These are phyloP conservation scores for Diabrotica undecimpunctata DNA, from an alignment of 1,140 invertebrate species.

Conservation along the genomic window DNA sequence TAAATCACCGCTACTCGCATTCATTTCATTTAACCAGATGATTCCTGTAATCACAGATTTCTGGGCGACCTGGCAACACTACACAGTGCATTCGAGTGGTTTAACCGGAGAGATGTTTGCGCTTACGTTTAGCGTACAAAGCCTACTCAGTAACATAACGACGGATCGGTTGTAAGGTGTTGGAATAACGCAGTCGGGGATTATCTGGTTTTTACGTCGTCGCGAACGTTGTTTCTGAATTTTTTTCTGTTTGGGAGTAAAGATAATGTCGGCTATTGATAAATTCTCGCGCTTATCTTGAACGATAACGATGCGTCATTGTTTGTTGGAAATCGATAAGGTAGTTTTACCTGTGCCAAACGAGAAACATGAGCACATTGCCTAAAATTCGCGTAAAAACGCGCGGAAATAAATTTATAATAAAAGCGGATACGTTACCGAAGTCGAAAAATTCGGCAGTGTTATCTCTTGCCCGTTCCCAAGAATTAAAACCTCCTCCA, in stretches of 20 bases:
- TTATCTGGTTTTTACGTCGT: background rate
- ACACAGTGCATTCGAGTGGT: background rate
- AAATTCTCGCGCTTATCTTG: background rate
- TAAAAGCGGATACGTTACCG: conserved; percentile 36
- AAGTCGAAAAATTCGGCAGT: conserved; percentile 23
- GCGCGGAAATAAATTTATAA: conserved; percentile 35
- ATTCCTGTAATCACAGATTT: too few relatives aligned
- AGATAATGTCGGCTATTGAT: background rate
- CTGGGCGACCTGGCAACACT: background rate
- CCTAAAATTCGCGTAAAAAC: conserved; percentile 43
- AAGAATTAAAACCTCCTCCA: background rate
- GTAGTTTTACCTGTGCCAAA: background rate
- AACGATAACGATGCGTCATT: conserved; percentile 13
- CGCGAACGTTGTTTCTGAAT: conserved; percentile 3
- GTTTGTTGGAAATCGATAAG: conserved; percentile 12
- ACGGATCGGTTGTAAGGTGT: conserved; percentile 5
- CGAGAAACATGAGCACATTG: conserved; percentile 33
- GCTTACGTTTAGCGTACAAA: background rate
- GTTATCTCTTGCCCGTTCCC: conserved; percentile 4
- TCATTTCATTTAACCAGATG: too few relatives aligned
- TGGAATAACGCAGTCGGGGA: background rate
- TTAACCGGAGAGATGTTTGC: conserved; percentile 11
- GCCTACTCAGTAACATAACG: conserved; percentile 5
- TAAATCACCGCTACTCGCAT: too few relatives aligned
- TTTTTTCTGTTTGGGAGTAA: conserved; percentile 4